Base-by-base conservation (phyloP, 2,113 vertebrate genomes). In the Tonatia bakeri region DNA sequence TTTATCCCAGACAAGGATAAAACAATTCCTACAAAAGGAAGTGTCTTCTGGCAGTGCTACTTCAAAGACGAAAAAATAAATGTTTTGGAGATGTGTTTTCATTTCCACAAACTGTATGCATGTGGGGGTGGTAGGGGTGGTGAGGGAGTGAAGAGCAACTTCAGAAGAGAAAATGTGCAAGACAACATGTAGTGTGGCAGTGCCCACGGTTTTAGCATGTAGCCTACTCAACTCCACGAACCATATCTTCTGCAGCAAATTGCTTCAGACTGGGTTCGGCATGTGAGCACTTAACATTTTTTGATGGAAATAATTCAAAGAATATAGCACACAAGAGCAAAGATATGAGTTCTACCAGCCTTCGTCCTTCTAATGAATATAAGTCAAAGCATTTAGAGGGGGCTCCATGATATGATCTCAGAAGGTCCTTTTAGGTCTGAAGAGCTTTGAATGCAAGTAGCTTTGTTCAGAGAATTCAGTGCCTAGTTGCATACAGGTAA, bases 301-400 rank as follows among this genome's bases (percentile, higher is more conserved):
- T 94, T 94, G 14, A 92, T 84, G 59, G 56, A 33, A 92, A 91
- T 80, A 91, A 96, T 64, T 97, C 28, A 91, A 93, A 95, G 31
- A 14, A 89, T 89, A 87, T 70, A 79, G 69, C 97, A 84, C 13
- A 69, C 69, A 86, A 88, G 22, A 91, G 52, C 28, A 52, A 94
- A 94, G 38, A 91, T 69, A 17, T 77, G 24, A 92, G 54, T 36
- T 82, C 31, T 86, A 61, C 15, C 28, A 92, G 31, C 12, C 31
- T 45, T 94, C 65, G 12, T 86, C 95, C 85, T 80, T 82, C 87
- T 94, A 93, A 94, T 86, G 45, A 92, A 92, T 90, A 80, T 4
- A 87, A 92, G n/a, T 89, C 69, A 85, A 94, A 88, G 9, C 47
- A 50, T 91, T 96, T 94, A 95, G 65, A 88, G 45, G 43, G 45